Conservation (phyloP, 2,888 invertebrate genomes). For the Belgica antarctica region DNA sequence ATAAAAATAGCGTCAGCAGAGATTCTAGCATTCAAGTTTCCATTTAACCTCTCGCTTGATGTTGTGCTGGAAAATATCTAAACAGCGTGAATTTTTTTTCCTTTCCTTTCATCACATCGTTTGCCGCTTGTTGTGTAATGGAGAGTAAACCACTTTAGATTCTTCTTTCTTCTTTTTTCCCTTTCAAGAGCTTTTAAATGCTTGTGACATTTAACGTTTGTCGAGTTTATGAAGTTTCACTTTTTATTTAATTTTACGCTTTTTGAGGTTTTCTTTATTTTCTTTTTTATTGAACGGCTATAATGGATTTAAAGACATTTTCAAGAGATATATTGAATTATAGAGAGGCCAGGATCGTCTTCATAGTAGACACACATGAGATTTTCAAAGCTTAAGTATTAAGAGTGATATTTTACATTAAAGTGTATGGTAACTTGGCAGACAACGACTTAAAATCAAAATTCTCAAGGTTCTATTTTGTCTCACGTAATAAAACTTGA, state of each 20-base stretch:
- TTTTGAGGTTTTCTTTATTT: background rate
- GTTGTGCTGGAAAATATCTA: background rate
- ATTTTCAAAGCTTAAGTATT: no score
- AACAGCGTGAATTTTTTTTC: background rate
- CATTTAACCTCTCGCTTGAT: slow-evolving; percentile 11
- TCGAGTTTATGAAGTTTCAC: slow-evolving; percentile 2
- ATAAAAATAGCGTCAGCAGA: slow-evolving; percentile 40
- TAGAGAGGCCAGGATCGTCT: background rate
- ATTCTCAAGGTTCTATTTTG: no score
- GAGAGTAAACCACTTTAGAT: slow-evolving; percentile 42
- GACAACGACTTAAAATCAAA: no score
- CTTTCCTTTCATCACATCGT: slow-evolving; percentile 15
- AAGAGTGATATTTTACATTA: no score
- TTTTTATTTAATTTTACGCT: slow-evolving; percentile 2
- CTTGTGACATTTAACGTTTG: slow-evolving; percentile 40
- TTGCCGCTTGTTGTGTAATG: slow-evolving; percentile 32
- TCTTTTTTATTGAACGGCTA: slow-evolving; percentile 9
- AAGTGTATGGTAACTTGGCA: no score
- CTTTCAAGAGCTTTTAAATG: slow-evolving; percentile 39
- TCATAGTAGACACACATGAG: no score
- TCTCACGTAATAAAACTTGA: no score
- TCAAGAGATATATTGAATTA: slow-evolving; percentile 22
- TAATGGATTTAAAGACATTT: slow-evolving; percentile 36
- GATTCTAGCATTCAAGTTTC: background rate
- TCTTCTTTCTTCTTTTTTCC: no score